These are phyloP conservation scores for Aphrocallistes beatrix DNA, from an alignment of 37 sponge, comb jelly and placozoan species.

Conservation along the genomic window DNA sequence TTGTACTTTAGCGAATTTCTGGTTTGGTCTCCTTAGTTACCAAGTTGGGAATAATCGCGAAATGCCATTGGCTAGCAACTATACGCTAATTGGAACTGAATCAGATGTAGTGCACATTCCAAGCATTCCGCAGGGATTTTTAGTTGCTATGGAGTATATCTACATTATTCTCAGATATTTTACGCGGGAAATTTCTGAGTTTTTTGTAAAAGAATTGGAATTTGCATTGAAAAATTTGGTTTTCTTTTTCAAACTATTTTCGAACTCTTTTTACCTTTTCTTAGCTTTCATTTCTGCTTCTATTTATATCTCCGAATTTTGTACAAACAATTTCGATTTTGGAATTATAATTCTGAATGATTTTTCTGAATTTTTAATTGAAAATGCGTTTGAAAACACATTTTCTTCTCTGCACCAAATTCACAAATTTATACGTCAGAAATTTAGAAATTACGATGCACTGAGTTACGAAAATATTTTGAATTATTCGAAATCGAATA, in stretches of 20 bases:
- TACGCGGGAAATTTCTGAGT: background rate
- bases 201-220: background rate
- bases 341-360: background rate
- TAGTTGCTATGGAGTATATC: conserved; percentile 15
- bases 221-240: background rate
- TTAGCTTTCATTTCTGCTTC: background rate
- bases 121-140: background rate
- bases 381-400: background rate
- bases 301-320: background rate
- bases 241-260: conserved; percentile 9
- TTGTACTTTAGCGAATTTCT: background rate
- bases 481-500: background rate
- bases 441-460: background rate
- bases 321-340: background rate
- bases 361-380: conserved; percentile 13
- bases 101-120: background rate
- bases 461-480: background rate
- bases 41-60: background rate
- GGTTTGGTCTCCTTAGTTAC: background rate
- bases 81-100: background rate
- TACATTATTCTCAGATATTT: conserved; percentile 15
- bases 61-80: background rate
- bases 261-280: background rate
- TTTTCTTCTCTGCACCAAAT: background rate
- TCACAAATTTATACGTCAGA: background rate